Evolutionary conservation across 2,888 invertebrate genomes (phyloP), one percentile per base, ranked within the genome.

Genomic region (Cistogaster globosa): DNA sequence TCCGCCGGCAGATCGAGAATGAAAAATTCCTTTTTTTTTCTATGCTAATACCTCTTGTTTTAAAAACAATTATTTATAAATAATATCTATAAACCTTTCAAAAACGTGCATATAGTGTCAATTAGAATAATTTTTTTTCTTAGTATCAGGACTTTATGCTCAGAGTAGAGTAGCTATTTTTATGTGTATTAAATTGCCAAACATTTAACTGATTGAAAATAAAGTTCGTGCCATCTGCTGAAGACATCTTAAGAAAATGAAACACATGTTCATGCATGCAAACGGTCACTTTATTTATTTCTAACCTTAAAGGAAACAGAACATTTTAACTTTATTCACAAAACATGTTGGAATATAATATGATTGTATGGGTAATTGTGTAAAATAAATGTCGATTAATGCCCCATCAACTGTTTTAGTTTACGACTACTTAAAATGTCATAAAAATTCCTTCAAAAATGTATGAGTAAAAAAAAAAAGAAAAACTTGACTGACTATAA

Each of bases 351-450:
- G 3, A 38, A n/a, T 12, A 62, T 60, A 8, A 62, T 60, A 8
- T 8, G 38, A 42, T 69, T 78, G 42, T 71, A 45, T 71, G 26
- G 63, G 55, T 65, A 79, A 79, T 42, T 72, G 62, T 69, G 77
- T 68, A 79, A 80, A 75, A 83, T 89, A 89, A 90, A 89, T 89
- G 89, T 86, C 90, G 88, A 90, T 90, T 90, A 91, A 90, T 91
- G 90, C 89, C 89, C 88, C 91, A 90, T 91, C 90, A 91, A 91
- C 91, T 91, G 91, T 90, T 90, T 87, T 89, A 88, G 88, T 91
- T 91, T 91, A 91, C 89, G 91, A 90, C 91, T 91, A 90, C 91
- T 91, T 91, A 90, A 91, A 91, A 91, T 87, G 88, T 89, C 90
- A 89, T 91, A 91, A 91, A 91, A 89, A 89, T 86, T 77, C 71